Base-by-base conservation (phyloP, 2,113 vertebrate genomes). In the Myodes glareolus region DNA sequence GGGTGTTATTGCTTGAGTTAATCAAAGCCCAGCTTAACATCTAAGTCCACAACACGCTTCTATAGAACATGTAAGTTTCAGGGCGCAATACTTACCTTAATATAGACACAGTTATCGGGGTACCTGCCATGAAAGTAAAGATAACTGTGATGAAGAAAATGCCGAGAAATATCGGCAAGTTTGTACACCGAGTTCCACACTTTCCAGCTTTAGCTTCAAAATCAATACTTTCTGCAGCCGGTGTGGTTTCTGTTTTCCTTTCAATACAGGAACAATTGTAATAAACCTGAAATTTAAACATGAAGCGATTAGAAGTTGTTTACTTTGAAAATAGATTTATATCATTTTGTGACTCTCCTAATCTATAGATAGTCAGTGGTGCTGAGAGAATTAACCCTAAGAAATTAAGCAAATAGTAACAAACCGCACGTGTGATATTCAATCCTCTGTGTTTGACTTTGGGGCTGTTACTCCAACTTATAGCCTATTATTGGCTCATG, bases 111-210 rank as follows among this genome's bases (percentile, higher is more conserved):
- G 98, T 98, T 90, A 97, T 88, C 3, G 97, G 98, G 80, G 98
- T 98, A 27, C 94, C 89, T 39, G 97, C 86, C 98, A 98, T 97
- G 89, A 98, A 98, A 17, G 97, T 98, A 87, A 98, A 98, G 75
- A 97, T 39, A 67, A 98, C 0, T 14, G 89, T 73, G 81, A 88
- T 5, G 65, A 98, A 97, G 87, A 98, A 98, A 88, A 98, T 47
- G 17, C 94, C 91, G 85, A 98, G 98, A n/a, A 98, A 98, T 14
- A 96, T 4, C 4, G 96, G 96, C 91, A 98, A 84, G 29, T 96
- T 84, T 67, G 91, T 0, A 88, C 98, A 98, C 1, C 4, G 95
- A 70, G 68, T 97, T 88, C 65, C 65, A 96, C 98, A 98, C 80
- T 97, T 98, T 67, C 97, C 98, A 86, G 97, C 97, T 95, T 70